A percentile compares a stretch with the other conserved stretches of the same genome.
Evolutionary conservation across 1,140 invertebrate genomes (phyloP).

Genomic region (Myzus persicae): DNA sequence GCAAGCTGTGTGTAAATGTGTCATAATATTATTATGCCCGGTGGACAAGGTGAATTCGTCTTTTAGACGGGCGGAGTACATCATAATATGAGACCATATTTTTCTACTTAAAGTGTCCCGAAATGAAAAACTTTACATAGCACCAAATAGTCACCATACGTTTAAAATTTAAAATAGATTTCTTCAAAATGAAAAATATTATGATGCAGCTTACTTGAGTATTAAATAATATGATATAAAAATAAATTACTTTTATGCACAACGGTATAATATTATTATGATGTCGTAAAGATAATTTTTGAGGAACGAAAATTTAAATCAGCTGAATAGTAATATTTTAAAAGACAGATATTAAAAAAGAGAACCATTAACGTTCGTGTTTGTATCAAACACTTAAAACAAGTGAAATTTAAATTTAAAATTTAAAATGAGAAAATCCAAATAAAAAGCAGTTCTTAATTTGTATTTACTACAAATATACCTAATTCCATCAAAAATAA

Average conservation of each 20-base stretch:
- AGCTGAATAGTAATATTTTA: not conserved
- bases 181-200: not conserved
- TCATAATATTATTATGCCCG: not conserved
- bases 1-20: not conserved
- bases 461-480: not conserved
- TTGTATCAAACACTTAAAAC: not conserved
- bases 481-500: not conserved
- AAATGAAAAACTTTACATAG: not conserved
- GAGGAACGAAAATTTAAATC: not conserved
- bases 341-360: not conserved
- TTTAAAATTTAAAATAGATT: constrained; percentile 9
- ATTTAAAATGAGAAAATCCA: not conserved
- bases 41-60: not conserved
- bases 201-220: not conserved
- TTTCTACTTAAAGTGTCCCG: not conserved
- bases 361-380: not conserved
- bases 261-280: not conserved
- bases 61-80: not conserved
- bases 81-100: not conserved
- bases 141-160: not conserved
- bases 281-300: not conserved
- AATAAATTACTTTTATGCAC: not conserved
- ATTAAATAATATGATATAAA: not conserved
- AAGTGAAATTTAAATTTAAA: not conserved
- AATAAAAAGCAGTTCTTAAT: not conserved